phyloP scores from a whole-genome alignment of 2,888 invertebrate genomes.

The Oscheius sp. region DNA sequence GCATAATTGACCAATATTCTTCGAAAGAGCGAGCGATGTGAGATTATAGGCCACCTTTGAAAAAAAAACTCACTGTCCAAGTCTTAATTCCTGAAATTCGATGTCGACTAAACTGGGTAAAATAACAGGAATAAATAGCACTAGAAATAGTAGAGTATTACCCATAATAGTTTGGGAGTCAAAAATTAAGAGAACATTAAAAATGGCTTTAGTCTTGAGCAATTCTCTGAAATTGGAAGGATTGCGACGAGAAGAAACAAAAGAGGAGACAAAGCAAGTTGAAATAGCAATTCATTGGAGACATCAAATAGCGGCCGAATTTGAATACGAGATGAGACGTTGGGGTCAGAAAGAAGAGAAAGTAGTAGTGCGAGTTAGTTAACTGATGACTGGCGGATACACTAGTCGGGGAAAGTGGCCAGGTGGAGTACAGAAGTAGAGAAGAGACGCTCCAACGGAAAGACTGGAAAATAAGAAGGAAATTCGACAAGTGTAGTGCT shows the following conservation, averaged over 20 bases:
- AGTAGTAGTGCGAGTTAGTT: constrained; percentile 4
- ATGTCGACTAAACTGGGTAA: constrained; percentile 53
- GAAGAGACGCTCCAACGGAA: no score
- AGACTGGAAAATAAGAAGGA: no score
- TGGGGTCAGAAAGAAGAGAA: background rate
- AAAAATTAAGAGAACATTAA: background rate
- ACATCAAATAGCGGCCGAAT: constrained; percentile 24
- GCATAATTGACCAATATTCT: constrained; percentile 24
- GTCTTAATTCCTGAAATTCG: constrained; percentile 61
- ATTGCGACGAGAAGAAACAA: constrained; percentile 5
- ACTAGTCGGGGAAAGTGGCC: background rate
- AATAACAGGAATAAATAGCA: constrained; percentile 14
- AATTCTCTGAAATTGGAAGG: constrained; percentile 8
- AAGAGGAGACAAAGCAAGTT: constrained; percentile 9
- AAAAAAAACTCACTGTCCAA: constrained; percentile 61
- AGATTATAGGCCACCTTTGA: background rate
- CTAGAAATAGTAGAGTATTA: constrained; percentile 20
- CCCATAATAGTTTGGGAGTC: background rate
- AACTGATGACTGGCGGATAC: background rate
- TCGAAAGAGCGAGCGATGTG: background rate
- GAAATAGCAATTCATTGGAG: constrained; percentile 3
- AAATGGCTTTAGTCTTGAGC: background rate
- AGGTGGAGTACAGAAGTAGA: no score
- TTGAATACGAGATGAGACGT: constrained; percentile 16
- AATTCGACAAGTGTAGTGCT: no score